These are phyloP conservation scores for Panthera tigris DNA, from an alignment of 2,113 vertebrate species.

Conservation along the genomic window DNA sequence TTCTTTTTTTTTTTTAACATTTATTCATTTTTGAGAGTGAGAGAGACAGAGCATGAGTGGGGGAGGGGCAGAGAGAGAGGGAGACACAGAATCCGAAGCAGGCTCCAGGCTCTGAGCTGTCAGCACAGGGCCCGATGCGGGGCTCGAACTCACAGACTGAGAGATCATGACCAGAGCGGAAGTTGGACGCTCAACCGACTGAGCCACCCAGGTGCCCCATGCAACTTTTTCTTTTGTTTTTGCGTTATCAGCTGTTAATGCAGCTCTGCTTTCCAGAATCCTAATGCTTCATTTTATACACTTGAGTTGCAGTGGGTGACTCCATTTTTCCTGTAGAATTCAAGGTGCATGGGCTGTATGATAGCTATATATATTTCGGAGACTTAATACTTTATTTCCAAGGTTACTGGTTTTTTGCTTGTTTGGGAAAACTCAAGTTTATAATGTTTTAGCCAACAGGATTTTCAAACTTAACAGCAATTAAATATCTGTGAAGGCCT, in stretches of 20 bases:
- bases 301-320: not conserved
- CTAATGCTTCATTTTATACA: not conserved
- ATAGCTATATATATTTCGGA: not conserved
- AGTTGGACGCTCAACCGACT: no score
- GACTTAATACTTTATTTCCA: not conserved
- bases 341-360: not conserved
- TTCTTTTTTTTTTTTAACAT: no score
- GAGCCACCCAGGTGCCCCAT: no score
- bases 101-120: no score
- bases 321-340: not conserved
- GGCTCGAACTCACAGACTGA: no score
- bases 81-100: no score
- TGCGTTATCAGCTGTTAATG: not conserved
- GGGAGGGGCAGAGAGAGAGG: no score
- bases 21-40: no score
- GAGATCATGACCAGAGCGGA: no score
- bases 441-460: not conserved
- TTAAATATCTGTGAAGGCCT: not conserved
- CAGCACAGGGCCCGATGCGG: no score
- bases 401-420: not conserved
- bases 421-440: not conserved
- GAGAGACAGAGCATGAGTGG: no score
- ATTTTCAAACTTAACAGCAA: not conserved
- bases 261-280: not conserved
- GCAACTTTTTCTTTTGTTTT: not conserved